Evolutionary conservation across 1,140 invertebrate genomes (phyloP).

Genomic region (Tetramorium parvispinum): DNA sequence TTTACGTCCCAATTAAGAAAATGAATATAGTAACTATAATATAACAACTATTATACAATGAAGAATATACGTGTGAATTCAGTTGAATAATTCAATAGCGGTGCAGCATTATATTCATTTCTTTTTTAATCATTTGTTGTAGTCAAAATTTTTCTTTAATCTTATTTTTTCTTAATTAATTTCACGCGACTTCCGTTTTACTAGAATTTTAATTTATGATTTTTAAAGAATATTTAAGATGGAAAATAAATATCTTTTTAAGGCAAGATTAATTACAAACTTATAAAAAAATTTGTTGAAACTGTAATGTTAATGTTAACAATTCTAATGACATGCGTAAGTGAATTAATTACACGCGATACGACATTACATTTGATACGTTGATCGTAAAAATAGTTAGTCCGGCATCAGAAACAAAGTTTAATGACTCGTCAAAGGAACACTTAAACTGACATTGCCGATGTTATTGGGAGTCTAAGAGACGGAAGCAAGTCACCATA

Average conservation of each 20-base stretch:
- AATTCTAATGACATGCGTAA: not conserved
- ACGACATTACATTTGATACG: not conserved
- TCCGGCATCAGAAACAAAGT: not conserved
- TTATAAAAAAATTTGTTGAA: not conserved
- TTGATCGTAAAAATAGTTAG: slow-evolving; percentile 45
- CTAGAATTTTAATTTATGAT: not conserved
- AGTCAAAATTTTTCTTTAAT: not conserved
- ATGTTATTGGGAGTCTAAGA: slow-evolving; percentile 43
- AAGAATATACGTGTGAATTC: no score
- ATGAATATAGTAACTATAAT: not conserved
- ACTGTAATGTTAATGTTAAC: not conserved
- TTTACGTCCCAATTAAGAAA: slow-evolving; percentile 4
- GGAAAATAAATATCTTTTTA: not conserved
- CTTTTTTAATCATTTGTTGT: not conserved
- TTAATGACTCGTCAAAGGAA: slow-evolving; percentile 46
- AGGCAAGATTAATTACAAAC: not conserved
- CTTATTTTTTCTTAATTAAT: not conserved
- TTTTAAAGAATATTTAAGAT: not conserved
- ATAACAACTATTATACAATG: not conserved
- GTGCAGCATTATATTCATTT: not conserved
- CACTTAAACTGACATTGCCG: slow-evolving; percentile 29
- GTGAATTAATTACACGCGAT: slow-evolving; percentile 34
- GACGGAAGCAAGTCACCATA: slow-evolving; percentile 18
- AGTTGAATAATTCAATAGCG: not conserved
- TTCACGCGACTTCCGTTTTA: not conserved